Conservation (phyloP, 2,888 invertebrate species). For the Synergus umbraculus region DNA sequence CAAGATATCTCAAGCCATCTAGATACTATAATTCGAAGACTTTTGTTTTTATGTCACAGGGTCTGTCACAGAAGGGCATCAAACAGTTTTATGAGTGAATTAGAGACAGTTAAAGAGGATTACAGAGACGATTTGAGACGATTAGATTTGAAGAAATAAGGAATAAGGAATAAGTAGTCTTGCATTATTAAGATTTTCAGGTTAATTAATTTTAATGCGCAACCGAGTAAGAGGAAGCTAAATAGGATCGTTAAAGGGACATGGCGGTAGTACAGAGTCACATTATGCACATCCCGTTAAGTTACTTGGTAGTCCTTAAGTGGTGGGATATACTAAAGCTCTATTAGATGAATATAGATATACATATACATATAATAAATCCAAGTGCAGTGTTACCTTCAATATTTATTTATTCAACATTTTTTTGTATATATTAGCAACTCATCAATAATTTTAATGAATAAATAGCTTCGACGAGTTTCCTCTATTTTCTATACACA, state of each 20-base stretch:
- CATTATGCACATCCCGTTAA: constrained; percentile 1
- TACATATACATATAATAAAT: too few relatives aligned
- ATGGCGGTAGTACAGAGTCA: not conserved
- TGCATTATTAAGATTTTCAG: not conserved
- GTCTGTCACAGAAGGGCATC: not conserved
- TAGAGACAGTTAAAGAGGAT: too few relatives aligned
- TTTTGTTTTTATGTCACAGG: not conserved
- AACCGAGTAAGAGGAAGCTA: not conserved
- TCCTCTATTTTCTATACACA: too few relatives aligned
- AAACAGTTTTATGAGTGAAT: not conserved
- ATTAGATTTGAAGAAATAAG: not conserved
- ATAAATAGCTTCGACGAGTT: too few relatives aligned
- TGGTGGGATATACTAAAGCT: not conserved
- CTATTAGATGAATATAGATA: not conserved
- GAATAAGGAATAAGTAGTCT: not conserved
- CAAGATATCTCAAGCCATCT: constrained; percentile 47
- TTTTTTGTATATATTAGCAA: too few relatives aligned
- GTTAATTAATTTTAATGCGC: not conserved
- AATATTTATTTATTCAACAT: too few relatives aligned
- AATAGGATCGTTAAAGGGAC: not conserved
- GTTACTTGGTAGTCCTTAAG: not conserved
- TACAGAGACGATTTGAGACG: not conserved
- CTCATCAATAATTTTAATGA: too few relatives aligned
- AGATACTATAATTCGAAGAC: not conserved
- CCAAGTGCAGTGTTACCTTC: too few relatives aligned